Conservation (phyloP, 1,140 invertebrate genomes). For the Drosophila erecta region DNA sequence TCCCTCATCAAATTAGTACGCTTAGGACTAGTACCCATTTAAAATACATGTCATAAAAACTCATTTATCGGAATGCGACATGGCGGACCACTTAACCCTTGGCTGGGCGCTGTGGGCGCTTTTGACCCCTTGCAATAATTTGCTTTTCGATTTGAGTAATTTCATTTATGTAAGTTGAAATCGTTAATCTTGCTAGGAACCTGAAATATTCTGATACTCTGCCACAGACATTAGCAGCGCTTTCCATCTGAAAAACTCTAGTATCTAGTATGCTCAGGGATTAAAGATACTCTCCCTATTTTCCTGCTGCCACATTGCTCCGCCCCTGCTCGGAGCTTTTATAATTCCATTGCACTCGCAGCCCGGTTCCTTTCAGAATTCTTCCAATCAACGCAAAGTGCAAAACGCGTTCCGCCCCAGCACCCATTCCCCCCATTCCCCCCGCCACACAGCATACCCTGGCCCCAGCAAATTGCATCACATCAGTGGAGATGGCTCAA, state of each 20-base stretch:
- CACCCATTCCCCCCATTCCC: background rate
- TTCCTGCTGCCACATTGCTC: background rate
- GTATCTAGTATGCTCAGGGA: background rate
- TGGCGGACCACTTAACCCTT: background rate
- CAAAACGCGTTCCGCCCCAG: slow-evolving; percentile 40
- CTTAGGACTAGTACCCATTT: background rate
- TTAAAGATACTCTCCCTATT: slow-evolving; percentile 1
- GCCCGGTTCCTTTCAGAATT: slow-evolving; percentile 23
- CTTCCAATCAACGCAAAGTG: slow-evolving; percentile 59
- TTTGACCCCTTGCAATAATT: background rate
- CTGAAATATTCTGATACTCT: too few species aligned
- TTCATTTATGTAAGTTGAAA: too few species aligned
- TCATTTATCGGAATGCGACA: background rate
- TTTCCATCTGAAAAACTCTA: background rate
- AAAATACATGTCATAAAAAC: background rate
- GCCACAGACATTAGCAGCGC: too few species aligned
- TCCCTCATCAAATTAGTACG: slow-evolving; percentile 45
- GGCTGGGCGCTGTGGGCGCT: background rate
- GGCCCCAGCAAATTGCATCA: background rate
- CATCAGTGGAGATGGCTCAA: slow-evolving; percentile 13
- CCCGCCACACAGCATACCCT: background rate
- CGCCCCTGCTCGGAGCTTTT: slow-evolving; percentile 29
- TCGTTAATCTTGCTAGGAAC: too few species aligned
- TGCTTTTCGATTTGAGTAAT: too few species aligned
- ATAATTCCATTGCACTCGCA: slow-evolving; percentile 26